Base-by-base conservation (phyloP, 2,113 vertebrate species). In the Heterocephalus glaber region DNA sequence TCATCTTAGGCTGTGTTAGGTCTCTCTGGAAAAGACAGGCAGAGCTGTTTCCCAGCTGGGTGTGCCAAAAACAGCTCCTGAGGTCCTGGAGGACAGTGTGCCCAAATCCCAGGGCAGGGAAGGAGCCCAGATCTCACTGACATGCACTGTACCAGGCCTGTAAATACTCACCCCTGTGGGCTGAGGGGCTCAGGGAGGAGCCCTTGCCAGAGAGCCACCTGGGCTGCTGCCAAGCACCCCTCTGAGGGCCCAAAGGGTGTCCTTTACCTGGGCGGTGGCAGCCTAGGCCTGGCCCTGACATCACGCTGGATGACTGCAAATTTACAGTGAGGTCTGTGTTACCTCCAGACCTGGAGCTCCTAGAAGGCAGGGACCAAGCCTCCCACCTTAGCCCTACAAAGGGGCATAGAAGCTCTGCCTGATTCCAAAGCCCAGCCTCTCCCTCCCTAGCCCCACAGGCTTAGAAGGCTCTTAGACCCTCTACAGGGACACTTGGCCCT, bases 31-130 rank as follows among this genome's bases (percentile, higher is more conserved):
- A 58, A 95, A 58, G 54, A 22, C 4, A 33, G 28, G 17, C 2
- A 38, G 7, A 85, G 58, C 0, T 19, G 19, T 81, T 47, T 38
- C n/a, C n/a, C 66, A 30, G 13, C 52, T 38, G 10, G 4, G 24
- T 33, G 47, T 7, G 3, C 60, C 84, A 2, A 13, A 12, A 52
- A 35, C 5, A 33, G 28, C 26, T 93, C 28, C 70, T 28, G 4
- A 28, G 19, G 0, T 5, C 33, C 44, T 2, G 2, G 22, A 38
- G 2, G 24, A 30, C 33, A 66, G 2, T 5, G 17, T 33, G 14
- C 33, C 76, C 56, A n/a, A 28, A 24, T 60, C 35, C 3, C 22
- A 49, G 24, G 52, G 33, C 38, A 26, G 2, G 6, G 30, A 41
- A 58, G 54, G 14, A 24, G 12, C n/a, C 49, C 44, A 33, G 54